Base-by-base conservation (phyloP, 2,797 vertebrate species). In the Harpia harpyja region DNA sequence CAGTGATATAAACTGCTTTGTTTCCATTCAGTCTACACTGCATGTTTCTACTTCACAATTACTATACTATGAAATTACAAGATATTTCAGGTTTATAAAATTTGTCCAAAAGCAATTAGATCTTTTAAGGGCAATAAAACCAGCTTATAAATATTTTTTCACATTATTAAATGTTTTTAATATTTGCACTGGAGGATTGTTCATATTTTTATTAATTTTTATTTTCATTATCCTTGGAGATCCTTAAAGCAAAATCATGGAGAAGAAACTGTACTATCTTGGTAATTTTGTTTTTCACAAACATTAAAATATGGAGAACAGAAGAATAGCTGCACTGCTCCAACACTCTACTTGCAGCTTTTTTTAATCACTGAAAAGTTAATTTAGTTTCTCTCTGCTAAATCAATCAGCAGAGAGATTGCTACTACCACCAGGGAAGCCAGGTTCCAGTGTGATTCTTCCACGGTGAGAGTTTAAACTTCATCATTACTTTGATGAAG, bases 331-430 rank as follows among this genome's bases (percentile, higher is more conserved):
- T 87, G 49, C n/a, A 68, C 56, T 80, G 72, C 46, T 83, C 43
- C 51, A 83, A 61, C 37, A n/a, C 76, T 60, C 63, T 43, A 35
- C 77, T 87, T 44, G 46, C n/a, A 91, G 87, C 41, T 68, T 65
- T 80, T 90, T 57, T 73, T 69, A 78, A 92, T 75, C 63, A 76
- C 87, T 73, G 85, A 61, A 10, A 95, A 95, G 75, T 85, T 91
- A 94, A 94, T 91, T 94, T 79, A 33, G 63, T 83, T 94, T 89
- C 61, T 85, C 68, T 72, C 91, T 91, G 70, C 46, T 95, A 89
- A 87, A 92, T 85, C 75, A 73, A 73, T 87, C 81, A 89, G 37
- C 81, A 82, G 54, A 56, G 32, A 56, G 20, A 56, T 67, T 59
- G 75, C 70, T 78, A n/a, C 85, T 57, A 35, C 72, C 89, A 85